These are phyloP conservation scores for Eupeodes corollae DNA, from an alignment of 1,140 invertebrate species.

Conservation along the genomic window DNA sequence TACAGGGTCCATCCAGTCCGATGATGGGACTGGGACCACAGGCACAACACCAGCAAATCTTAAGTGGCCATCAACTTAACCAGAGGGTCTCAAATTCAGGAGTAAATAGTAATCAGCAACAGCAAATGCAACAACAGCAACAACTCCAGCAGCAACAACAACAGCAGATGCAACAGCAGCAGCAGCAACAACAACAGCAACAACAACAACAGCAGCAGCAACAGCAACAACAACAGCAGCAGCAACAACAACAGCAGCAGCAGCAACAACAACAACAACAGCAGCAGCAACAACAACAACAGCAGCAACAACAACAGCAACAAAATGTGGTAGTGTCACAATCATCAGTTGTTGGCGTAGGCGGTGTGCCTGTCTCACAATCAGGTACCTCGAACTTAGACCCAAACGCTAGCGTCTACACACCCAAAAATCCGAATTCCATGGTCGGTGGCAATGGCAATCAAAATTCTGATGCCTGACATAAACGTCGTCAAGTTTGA, in stretches of 20 bases:
- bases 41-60: constrained; percentile 9
- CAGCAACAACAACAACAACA: constrained; percentile 10
- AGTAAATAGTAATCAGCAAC: constrained; percentile 7
- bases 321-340: constrained; percentile 24
- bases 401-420: constrained; percentile 86
- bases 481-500: constrained; percentile 32
- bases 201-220: constrained; percentile 15
- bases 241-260: constrained; percentile 9
- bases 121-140: too few species aligned
- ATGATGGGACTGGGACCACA: constrained; percentile 19
- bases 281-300: constrained; percentile 10
- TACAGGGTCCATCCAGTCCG: constrained; percentile 31
- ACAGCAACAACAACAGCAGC: constrained; percentile 5
- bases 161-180: constrained; percentile 19
- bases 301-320: constrained; percentile 21
- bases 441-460: constrained; percentile 21
- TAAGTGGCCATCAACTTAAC: constrained; percentile 20
- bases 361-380: neutral
- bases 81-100: constrained; percentile 40
- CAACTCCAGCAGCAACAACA: constrained; percentile 3
- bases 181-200: constrained; percentile 19
- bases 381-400: constrained; percentile 57
- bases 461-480: constrained; percentile 33
- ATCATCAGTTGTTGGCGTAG: constrained; percentile 13
- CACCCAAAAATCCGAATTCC: constrained; percentile 49